These are phyloP conservation scores for Lytechinus pictus DNA, from an alignment of 35 echinoderm and acorn worm genomes.

Conservation along the genomic window DNA sequence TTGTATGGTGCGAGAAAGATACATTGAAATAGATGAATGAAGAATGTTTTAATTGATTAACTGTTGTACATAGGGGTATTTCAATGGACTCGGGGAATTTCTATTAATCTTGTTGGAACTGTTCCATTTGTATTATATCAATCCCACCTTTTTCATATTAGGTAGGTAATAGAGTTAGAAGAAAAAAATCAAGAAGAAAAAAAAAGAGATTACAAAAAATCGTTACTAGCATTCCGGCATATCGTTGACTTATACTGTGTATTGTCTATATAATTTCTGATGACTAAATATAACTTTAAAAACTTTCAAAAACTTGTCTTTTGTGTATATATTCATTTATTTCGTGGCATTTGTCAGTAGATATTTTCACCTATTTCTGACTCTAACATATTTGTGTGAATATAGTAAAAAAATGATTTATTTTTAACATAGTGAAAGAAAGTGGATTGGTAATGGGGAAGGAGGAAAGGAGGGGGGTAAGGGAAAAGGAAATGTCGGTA, in stretches of 20 bases:
- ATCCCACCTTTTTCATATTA: constrained; percentile 46
- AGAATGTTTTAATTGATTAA: background rate
- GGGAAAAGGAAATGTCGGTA: no score
- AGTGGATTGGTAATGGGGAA: no score
- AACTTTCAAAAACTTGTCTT: background rate
- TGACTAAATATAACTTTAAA: constrained; percentile 35
- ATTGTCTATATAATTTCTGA: constrained; percentile 46
- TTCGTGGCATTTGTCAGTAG: background rate
- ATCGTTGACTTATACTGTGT: constrained; percentile 26
- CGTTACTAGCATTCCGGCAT: constrained; percentile 6
- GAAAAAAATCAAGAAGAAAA: background rate
- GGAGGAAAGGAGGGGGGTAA: no score
- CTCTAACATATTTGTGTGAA: no score
- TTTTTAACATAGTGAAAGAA: no score
- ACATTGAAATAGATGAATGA: background rate
- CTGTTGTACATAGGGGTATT: constrained; percentile 26
- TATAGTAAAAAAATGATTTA: no score
- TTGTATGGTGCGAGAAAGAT: background rate
- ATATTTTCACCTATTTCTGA: background rate
- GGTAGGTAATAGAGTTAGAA: constrained; percentile 15
- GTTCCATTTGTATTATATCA: constrained; percentile 48
- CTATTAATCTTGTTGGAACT: background rate
- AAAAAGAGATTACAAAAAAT: constrained; percentile 32
- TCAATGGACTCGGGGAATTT: constrained; percentile 31
- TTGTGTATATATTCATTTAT: background rate